Conservation (phyloP, 2,113 vertebrate species). For the Mormoops blainvillei region DNA sequence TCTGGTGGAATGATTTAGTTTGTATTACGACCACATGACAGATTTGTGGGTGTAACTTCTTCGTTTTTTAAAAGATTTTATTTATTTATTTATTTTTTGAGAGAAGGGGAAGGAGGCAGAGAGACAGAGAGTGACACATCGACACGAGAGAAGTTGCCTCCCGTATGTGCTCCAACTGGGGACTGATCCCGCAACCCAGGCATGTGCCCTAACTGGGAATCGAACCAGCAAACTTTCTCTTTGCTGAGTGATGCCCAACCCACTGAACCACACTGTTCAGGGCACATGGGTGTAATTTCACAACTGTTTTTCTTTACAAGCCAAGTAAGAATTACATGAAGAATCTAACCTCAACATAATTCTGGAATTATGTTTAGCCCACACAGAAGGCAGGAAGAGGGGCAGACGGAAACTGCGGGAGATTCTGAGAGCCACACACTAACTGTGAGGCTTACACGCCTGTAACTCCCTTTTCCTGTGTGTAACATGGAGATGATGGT, state of each 20-base stretch:
- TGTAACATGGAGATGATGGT: neutral
- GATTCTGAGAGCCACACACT: neutral
- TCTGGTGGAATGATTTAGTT: neutral
- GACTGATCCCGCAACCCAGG: too few relatives aligned
- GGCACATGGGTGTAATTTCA: neutral
- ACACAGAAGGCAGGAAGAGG: accelerated
- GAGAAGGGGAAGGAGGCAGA: too few relatives aligned
- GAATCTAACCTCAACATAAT: neutral
- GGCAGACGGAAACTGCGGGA: neutral
- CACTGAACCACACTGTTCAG: too few relatives aligned
- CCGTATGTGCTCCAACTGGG: too few relatives aligned
- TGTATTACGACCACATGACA: neutral
- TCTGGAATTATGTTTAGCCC: neutral
- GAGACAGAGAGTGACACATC: too few relatives aligned
- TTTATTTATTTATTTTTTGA: too few relatives aligned
- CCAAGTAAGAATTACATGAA: neutral
- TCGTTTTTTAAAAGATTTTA: too few relatives aligned
- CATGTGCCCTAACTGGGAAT: too few relatives aligned
- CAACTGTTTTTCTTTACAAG: neutral
- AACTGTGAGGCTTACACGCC: accelerated
- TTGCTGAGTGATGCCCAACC: too few relatives aligned
- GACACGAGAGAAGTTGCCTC: too few relatives aligned
- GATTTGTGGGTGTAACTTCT: neutral
- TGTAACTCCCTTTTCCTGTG: neutral
- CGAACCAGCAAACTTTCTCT: too few relatives aligned